phyloP scores from a whole-genome alignment of 2,888 invertebrate species.

The Noctua fimbriata region DNA sequence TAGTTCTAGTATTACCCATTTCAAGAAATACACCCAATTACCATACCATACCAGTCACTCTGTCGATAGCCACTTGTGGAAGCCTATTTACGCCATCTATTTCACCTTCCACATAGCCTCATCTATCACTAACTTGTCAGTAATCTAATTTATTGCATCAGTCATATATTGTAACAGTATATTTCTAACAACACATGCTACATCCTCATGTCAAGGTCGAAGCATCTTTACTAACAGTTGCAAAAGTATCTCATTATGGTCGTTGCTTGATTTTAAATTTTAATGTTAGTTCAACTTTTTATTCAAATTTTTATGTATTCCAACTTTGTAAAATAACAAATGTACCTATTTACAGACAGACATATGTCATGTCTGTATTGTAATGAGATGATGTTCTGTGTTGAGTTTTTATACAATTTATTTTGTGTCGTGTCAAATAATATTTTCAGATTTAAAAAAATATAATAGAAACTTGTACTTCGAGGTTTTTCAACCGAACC shows the following conservation, averaged over 20 bases:
- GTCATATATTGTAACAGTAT: conserved; percentile 28
- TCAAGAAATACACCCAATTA: too few relatives aligned
- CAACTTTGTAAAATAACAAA: not conserved
- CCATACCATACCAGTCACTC: too few relatives aligned
- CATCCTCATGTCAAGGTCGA: conserved; percentile 45
- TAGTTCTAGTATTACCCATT: too few relatives aligned
- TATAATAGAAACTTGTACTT: not conserved
- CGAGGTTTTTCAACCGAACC: not conserved
- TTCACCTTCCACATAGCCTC: not conserved
- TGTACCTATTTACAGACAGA: too few relatives aligned
- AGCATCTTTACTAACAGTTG: conserved; percentile 19
- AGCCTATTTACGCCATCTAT: not conserved
- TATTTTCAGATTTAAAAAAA: not conserved
- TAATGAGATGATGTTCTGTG: not conserved
- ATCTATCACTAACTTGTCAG: conserved; percentile 4
- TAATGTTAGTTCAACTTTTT: not conserved
- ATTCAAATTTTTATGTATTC: not conserved
- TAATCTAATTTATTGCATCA: conserved; percentile 22
- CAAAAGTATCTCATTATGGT: conserved; percentile 16
- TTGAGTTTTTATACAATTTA: not conserved
- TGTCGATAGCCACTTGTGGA: not conserved
- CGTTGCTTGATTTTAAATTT: not conserved
- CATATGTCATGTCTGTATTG: not conserved
- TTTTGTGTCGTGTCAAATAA: not conserved
- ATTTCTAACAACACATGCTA: conserved; percentile 10